Percentiles rank a stretch among this genome's conserved stretches.
phyloP scores from a whole-genome alignment of 2,797 vertebrate species.

The Sebastes kiyomatsui region DNA sequence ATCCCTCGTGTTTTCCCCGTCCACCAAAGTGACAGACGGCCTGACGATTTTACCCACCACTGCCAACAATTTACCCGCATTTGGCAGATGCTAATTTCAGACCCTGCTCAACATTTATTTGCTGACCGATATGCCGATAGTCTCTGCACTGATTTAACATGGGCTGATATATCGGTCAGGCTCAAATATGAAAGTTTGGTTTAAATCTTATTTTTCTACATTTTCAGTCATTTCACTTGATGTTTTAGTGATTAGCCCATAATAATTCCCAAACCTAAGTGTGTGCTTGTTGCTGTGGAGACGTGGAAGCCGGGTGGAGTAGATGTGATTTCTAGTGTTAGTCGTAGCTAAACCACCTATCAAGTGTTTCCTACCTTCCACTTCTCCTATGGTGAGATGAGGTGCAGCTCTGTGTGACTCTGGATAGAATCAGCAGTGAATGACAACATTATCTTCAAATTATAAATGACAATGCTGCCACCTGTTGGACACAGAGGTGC shows the following conservation, averaged over 20 bases:
- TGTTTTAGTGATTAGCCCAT: background rate
- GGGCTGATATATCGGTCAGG: too few relatives aligned
- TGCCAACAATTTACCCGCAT: background rate
- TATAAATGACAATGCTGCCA: slow-evolving; percentile 39
- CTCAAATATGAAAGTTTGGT: background rate
- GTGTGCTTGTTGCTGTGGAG: background rate
- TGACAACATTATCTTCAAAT: background rate
- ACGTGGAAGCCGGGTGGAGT: background rate
- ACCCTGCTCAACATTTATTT: background rate
- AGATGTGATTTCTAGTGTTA: background rate
- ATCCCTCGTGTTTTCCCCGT: accelerated
- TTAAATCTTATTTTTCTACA: background rate
- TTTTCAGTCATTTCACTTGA: background rate
- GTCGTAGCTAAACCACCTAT: background rate
- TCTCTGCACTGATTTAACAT: background rate
- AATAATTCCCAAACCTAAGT: background rate
- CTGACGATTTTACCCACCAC: too few relatives aligned
- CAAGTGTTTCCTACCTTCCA: background rate
- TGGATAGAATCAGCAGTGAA: background rate
- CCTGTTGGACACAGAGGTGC: slow-evolving; percentile 38
- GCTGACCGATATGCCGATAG: background rate
- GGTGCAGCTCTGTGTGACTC: background rate
- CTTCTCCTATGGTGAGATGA: background rate
- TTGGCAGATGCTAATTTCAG: too few relatives aligned
- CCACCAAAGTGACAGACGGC: too few relatives aligned